These are phyloP conservation scores for Rhynchotus rufescens DNA, from an alignment of 2,797 vertebrate species.

Conservation along the genomic window DNA sequence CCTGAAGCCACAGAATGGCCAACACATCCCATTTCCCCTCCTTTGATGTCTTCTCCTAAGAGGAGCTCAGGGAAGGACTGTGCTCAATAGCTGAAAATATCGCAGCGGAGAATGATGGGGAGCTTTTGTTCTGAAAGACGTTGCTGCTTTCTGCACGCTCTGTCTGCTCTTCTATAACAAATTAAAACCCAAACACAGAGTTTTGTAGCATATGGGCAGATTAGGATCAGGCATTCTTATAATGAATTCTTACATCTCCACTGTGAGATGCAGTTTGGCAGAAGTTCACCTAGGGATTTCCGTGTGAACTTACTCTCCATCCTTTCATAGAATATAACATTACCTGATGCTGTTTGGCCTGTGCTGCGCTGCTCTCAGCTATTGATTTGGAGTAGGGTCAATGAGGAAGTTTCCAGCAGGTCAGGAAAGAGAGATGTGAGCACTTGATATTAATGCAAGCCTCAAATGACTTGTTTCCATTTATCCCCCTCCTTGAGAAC, in stretches of 20 bases:
- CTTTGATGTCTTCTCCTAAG: not conserved
- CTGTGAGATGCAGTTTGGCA: not conserved
- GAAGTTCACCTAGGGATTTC: not conserved
- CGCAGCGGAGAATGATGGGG: too few relatives aligned
- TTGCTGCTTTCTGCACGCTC: not conserved
- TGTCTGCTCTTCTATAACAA: not conserved
- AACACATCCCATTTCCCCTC: not conserved
- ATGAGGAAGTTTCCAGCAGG: constrained; percentile 31
- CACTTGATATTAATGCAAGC: not conserved
- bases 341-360: not conserved
- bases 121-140: not conserved
- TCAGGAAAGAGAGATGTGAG: constrained; percentile 12
- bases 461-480: constrained; percentile 2
- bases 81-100: too few relatives aligned
- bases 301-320: not conserved
- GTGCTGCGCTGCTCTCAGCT: not conserved
- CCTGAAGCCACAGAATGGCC: not conserved
- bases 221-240: not conserved
- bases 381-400: not conserved
- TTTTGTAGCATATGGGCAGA: not conserved
- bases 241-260: not conserved
- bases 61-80: not conserved
- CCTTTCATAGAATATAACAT: not conserved
- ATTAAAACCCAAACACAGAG: not conserved
- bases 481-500: constrained; percentile 3